phyloP scores from a whole-genome alignment of 1,140 invertebrate species.

The Pseudomyrmex flavicornis region DNA sequence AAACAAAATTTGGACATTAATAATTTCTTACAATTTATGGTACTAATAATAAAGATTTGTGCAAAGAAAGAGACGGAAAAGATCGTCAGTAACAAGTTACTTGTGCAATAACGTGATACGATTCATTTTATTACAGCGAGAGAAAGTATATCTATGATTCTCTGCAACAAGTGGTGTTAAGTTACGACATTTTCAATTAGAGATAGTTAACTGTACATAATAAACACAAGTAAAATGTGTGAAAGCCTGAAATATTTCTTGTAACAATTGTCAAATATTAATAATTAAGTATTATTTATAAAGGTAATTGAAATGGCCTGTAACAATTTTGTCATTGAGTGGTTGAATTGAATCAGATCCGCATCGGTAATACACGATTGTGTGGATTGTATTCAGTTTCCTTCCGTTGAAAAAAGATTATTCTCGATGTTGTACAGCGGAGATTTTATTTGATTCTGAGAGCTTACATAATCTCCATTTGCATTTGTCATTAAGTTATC shows the following conservation, averaged over 20 bases:
- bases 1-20: neutral
- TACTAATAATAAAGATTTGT: neutral
- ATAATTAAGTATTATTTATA: neutral
- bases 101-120: neutral
- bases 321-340: neutral
- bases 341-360: conserved; percentile 17
- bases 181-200: neutral
- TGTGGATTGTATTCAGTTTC: neutral
- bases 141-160: neutral
- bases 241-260: neutral
- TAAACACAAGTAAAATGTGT: neutral
- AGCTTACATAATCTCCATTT: too few species aligned
- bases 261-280: neutral
- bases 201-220: neutral
- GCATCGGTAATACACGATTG: neutral
- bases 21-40: neutral
- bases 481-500: too few species aligned
- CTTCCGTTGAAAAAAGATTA: neutral
- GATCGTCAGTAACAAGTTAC: neutral
- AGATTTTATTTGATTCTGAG: neutral
- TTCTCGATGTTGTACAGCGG: neutral
- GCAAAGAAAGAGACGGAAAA: neutral
- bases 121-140: neutral
- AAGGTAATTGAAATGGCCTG: neutral
- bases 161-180: neutral